Conservation (phyloP, 2,113 vertebrate genomes). For the Platysteira castanea region DNA sequence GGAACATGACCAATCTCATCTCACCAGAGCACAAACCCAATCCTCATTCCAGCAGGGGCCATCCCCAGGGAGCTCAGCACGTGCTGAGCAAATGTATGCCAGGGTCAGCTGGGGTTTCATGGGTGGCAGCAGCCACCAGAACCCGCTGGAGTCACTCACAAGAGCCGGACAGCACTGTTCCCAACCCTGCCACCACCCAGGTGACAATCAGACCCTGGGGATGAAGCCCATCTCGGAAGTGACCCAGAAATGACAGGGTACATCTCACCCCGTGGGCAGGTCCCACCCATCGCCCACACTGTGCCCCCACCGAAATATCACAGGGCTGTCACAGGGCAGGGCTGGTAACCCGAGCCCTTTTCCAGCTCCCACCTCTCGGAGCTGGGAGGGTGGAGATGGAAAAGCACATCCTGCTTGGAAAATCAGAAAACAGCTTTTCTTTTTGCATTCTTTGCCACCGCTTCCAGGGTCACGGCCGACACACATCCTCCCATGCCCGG, state of each 20-base stretch:
- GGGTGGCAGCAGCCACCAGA: not conserved
- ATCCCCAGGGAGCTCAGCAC: not conserved
- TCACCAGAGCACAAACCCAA: not conserved
- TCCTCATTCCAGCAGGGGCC: not conserved
- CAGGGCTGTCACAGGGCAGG: not conserved
- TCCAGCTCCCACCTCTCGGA: not conserved
- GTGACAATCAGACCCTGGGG: not conserved
- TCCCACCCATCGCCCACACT: not conserved
- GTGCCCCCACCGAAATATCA: not conserved
- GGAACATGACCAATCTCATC: not conserved
- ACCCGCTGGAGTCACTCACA: not conserved
- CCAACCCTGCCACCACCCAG: not conserved
- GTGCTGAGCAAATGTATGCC: fast-evolving
- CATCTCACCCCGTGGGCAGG: fast-evolving
- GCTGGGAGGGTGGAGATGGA: not conserved
- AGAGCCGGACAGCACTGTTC: not conserved
- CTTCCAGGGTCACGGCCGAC: not conserved
- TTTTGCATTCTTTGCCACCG: not conserved
- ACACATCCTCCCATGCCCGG: not conserved
- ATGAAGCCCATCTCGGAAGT: not conserved
- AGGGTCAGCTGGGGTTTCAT: fast-evolving
- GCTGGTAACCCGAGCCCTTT: not conserved
- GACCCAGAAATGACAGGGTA: not conserved
- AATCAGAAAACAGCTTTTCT: not conserved
- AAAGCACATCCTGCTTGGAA: not conserved